Evolutionary conservation across 2,797 vertebrate species (phyloP), one percentile per base, ranked within the genome.

Genomic region (Pseudotriccus pelzelni): DNA sequence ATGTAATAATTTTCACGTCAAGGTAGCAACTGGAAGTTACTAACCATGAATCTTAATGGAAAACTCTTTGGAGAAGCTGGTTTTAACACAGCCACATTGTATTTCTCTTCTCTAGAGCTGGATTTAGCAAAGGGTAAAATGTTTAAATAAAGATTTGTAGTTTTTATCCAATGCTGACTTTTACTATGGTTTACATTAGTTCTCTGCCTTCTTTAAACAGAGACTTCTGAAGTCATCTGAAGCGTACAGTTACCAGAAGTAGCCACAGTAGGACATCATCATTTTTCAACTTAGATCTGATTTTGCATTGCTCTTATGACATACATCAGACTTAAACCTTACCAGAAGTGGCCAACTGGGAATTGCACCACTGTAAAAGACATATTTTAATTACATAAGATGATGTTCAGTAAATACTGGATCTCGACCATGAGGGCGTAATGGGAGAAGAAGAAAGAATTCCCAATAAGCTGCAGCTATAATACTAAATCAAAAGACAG

Each of bases 1-100:
- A 73, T 79, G 84, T 50, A 93, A 88, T 87, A 85, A 94, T 90
- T 96, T 95, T 90, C 66, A 87, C 70, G 91, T 76, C 30, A 92
- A 47, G 66, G 27, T 89, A 73, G 77, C 52, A 78, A 91, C 36
- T 90, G 66, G 58, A 96, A 93, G 72, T 27, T 91, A 34, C 30
- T 53, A 55, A 43, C 21, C 37, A 78, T 59, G 84, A 95, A 91
- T 60, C 91, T 53, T 43, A 93, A 79, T 25, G 36, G 66, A 16
- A 89, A 94, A 66, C 39, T 67, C 44, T 84, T 62, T 58, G 32
- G 20, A 93, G 25, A 83, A 92, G 72, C 25, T 46, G 60, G 18
- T 85, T 95, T 68, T 47, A 84, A 30, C 28, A 52, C 3, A 87
- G 24, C 5, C 55, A 75, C 64, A n/a, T 10, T 62, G 58, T 39